Base-by-base conservation (phyloP, 2,797 vertebrate genomes). In the Phrynocephalus vlangalii region DNA sequence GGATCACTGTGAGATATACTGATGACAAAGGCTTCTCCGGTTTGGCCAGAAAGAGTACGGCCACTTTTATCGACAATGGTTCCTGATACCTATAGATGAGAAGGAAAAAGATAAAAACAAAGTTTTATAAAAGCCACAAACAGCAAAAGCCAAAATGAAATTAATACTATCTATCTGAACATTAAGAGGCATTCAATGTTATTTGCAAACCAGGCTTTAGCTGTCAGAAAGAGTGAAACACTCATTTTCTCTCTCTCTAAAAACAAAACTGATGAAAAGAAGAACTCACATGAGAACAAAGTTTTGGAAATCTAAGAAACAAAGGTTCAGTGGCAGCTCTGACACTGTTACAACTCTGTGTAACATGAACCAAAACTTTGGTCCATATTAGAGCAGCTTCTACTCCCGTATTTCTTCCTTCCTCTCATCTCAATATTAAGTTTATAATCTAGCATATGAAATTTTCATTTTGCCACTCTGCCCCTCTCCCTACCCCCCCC, bases 51-150 rank as follows among this genome's bases (percentile, higher is more conserved):
- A 30, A 99, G 97, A 9, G 98, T 99, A 3, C 98, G 97, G 3
- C 98, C 99, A 92, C 98, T 99, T 90, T 98, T 98, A 95, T 99
- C 99, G 68, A 99, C 98, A 80, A 99, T 98, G 24, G 99, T 99
- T 80, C 99, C 99, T 26, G 99, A 99, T 94, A 99, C 97, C 99
- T 99, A 91, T 92, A 87, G 84, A 91, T 68, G 60, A 94, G 9
- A 93, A 86, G 18, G 1, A 80, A 84, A 1, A 91, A 81, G 80
- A 84, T 20, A 88, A 80, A 1, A 89, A 80, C 85, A 26, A 0
- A 0, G 52, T 82, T 6, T 88, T 52, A 91, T 44, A 85, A 85
- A 22, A 15, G 30, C 0, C 89, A 15, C 91, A 67, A 76, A 9
- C 82, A 15, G 63, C 85, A 0, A 30, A 89, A 82, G 18, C 68